Evolutionary conservation across 2,888 invertebrate genomes (phyloP), one percentile per base, ranked within the genome.

Genomic region (Ennomos erosarius): DNA sequence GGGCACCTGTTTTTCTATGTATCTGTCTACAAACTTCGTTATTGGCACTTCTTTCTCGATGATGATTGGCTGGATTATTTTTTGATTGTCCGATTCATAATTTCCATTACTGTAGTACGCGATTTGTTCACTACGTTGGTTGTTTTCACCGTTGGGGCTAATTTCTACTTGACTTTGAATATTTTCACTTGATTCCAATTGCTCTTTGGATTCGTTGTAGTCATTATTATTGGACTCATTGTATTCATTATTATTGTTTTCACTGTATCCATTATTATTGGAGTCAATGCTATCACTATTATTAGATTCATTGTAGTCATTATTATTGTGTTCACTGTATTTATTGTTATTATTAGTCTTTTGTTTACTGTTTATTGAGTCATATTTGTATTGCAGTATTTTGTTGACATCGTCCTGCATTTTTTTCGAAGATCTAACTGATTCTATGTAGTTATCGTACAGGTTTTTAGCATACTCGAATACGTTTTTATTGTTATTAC

Each of bases 31-130:
- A 54, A 82, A 92, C 73, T 90, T 88, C 1, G 92, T 90, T 6
- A 93, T 71, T 6, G 92, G 90, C 8, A 92, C 76, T 77, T 92
- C 85, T 69, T 89, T 91, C 73, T 90, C 91, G 48, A 90, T 88
- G 9, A 90, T 83, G 10, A 90, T 90, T 0, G 91, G 90, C 64
- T 90, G 89, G 36, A 93, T 87, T 42, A 91, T 81, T 61, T 90
- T 82, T 34, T 78, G 71, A 46, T 78, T 84, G 11, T 85, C 81
- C 8, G 81, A 70, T 11, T 71, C 73, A 49, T 84, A 81, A 34
- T 79, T 52, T 45, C 76, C 70, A 47, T 55, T 54, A 1, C 37
- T 37, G 48, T 78, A 76, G 54, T 84, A 84, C 43, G 72, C 75
- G 8, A 78, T 57, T 35, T 75, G 78, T 64, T 85, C 82, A 57